phyloP scores from a whole-genome alignment of 2,797 vertebrate genomes.

The Centropyge bicolor region DNA sequence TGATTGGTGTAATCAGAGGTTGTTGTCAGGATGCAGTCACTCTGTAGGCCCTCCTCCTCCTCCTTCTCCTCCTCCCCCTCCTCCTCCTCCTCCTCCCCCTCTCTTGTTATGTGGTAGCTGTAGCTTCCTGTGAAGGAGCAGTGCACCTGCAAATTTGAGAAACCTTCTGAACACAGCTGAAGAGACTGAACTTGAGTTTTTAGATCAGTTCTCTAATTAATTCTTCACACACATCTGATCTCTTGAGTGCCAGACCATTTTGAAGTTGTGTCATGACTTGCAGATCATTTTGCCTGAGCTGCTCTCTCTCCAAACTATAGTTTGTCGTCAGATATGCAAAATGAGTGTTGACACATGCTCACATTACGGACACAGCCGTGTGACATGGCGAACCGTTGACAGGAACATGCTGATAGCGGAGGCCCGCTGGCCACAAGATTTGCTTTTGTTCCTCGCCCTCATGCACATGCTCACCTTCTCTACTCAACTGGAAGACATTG shows the following conservation, averaged over 20 bases:
- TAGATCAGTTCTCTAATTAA: conserved; percentile 1
- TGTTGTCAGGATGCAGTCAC: conserved; percentile 77
- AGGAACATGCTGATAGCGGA: conserved; percentile 75
- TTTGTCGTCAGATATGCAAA: conserved; percentile 71
- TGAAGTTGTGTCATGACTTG: conserved; percentile 22
- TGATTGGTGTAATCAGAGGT: conserved; percentile 78
- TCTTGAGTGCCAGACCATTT: conserved; percentile 10
- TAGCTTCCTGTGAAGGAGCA: conserved; percentile 79
- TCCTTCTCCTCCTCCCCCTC: conserved; percentile 36
- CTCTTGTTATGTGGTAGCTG: conserved; percentile 70
- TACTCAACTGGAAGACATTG: conserved; percentile 60
- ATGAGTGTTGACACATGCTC: conserved; percentile 72
- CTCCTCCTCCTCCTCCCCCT: conserved; percentile 38
- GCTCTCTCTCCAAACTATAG: conserved; percentile 32
- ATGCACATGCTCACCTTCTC: conserved; percentile 60
- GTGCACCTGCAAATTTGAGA: conserved; percentile 74
- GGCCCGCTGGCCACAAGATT: conserved; percentile 75
- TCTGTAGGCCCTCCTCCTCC: conserved; percentile 52
- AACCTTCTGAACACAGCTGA: conserved; percentile 35
- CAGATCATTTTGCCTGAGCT: conserved; percentile 20
- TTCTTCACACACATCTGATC: background rate
- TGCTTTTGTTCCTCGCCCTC: conserved; percentile 65
- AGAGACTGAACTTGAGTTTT: conserved; percentile 28
- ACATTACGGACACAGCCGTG: conserved; percentile 71
- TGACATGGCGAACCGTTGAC: conserved; percentile 77